Evolutionary conservation across 1,140 invertebrate genomes (phyloP).

Genomic region (Drosophila mauritiana): DNA sequence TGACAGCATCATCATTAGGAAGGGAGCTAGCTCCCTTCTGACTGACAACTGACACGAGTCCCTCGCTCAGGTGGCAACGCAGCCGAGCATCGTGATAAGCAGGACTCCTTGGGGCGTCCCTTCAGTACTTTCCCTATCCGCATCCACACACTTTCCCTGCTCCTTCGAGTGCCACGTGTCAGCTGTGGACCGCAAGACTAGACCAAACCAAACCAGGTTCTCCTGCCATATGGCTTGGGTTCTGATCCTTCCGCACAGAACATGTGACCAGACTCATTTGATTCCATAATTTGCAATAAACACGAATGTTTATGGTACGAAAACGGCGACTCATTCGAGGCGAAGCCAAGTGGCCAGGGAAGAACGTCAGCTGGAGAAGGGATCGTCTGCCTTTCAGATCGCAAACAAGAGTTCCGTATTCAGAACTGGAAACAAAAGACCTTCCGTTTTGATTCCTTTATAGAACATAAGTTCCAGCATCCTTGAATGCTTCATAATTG

Average conservation of each 20-base stretch:
- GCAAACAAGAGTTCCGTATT: background rate
- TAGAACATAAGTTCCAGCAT: background rate
- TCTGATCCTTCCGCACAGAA: constrained; percentile 13
- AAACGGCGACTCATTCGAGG: constrained; percentile 39
- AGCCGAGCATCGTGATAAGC: constrained; percentile 58
- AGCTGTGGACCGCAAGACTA: constrained; percentile 66
- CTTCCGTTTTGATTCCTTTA: constrained; percentile 28
- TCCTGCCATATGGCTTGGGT: constrained; percentile 51
- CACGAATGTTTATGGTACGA: constrained; percentile 69
- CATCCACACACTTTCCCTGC: constrained; percentile 49
- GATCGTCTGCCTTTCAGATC: constrained; percentile 12
- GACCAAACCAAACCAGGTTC: constrained; percentile 22
- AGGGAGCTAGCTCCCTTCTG: constrained; percentile 33
- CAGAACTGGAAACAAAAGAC: constrained; percentile 4
- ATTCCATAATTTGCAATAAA: constrained; percentile 75
- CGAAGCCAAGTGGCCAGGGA: constrained; percentile 16
- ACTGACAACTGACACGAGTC: constrained; percentile 69
- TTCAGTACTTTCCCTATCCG: constrained; percentile 55
- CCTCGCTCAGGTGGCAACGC: constrained; percentile 26
- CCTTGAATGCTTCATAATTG: constrained; percentile 3
- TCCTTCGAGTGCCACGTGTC: constrained; percentile 29
- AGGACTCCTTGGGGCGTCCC: constrained; percentile 69
- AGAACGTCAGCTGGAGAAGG: constrained; percentile 25
- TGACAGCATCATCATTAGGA: constrained; percentile 77
- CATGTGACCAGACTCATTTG: constrained; percentile 65